These are phyloP conservation scores for Xyrauchen texanus DNA, from an alignment of 2,113 vertebrate species.

Conservation along the genomic window DNA sequence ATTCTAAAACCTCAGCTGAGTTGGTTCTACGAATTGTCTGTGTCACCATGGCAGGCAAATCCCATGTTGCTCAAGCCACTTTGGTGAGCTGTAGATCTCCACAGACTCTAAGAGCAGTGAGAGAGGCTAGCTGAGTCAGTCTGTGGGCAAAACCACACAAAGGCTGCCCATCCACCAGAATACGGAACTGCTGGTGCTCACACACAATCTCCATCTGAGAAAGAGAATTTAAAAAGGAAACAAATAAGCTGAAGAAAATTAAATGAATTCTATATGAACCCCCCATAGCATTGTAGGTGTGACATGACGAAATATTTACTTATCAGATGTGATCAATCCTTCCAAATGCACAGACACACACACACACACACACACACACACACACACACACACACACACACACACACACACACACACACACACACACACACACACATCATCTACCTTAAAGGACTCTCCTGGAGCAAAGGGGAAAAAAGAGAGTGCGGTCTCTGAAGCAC, in stretches of 20 bases:
- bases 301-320: too few species aligned
- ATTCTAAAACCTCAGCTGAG: background rate
- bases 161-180: conserved; percentile 86
- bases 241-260: background rate
- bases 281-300: too few species aligned
- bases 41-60: background rate
- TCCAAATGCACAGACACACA: too few species aligned
- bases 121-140: conserved; percentile 73
- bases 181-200: conserved; percentile 89
- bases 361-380: too few species aligned
- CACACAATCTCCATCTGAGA: conserved; percentile 88
- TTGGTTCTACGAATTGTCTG: background rate
- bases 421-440: background rate
- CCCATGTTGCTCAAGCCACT: conserved; percentile 75
- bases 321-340: too few species aligned
- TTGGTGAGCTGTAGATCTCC: conserved; percentile 88
- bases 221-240: background rate
- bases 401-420: too few species aligned
- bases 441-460: conserved; percentile 87
- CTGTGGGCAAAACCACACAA: conserved; percentile 86
- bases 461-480: conserved; percentile 86
- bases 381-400: too few species aligned
- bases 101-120: conserved; percentile 80
- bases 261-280: too few species aligned
- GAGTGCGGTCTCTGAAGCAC: conserved; percentile 79